These are phyloP conservation scores for Camelus bactrianus DNA, from an alignment of 2,113 vertebrate species.

Conservation along the genomic window DNA sequence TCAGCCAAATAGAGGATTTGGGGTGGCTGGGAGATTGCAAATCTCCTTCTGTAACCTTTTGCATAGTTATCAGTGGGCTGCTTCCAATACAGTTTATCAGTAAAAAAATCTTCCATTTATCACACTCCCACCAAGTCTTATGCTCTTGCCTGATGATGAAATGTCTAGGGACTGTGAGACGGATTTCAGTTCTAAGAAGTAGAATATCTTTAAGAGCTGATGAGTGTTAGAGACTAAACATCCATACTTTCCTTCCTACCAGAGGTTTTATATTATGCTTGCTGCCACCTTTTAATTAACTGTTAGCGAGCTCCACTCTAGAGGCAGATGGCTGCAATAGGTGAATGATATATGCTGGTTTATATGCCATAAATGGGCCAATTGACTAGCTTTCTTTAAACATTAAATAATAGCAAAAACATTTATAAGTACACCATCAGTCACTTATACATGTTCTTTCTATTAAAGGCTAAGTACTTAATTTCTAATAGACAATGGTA, in stretches of 20 bases:
- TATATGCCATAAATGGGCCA: not conserved
- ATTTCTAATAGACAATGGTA: not conserved
- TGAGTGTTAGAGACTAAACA: not conserved
- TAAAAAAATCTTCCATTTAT: constrained; percentile 49
- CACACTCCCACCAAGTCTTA: not conserved
- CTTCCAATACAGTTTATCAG: not conserved
- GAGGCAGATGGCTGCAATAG: not conserved
- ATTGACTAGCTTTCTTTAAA: constrained; percentile 24
- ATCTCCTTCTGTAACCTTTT: constrained; percentile 12
- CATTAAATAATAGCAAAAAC: constrained; percentile 44
- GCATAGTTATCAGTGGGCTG: not conserved
- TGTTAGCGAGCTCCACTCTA: constrained; percentile 31
- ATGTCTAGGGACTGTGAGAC: not conserved
- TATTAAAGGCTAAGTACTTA: constrained; percentile 32
- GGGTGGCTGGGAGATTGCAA: not conserved
- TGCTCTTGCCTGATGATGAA: not conserved
- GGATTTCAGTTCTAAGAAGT: not conserved
- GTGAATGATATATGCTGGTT: not conserved
- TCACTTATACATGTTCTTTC: not conserved
- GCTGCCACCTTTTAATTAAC: constrained; percentile 23
- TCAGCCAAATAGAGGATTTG: not conserved
- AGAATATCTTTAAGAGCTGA: constrained; percentile 8
- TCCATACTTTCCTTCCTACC: not conserved
- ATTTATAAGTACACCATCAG: not conserved
- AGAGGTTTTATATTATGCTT: not conserved